These are phyloP conservation scores for Tetramorium simillimum DNA, from an alignment of 1,140 invertebrate genomes.

Conservation along the genomic window DNA sequence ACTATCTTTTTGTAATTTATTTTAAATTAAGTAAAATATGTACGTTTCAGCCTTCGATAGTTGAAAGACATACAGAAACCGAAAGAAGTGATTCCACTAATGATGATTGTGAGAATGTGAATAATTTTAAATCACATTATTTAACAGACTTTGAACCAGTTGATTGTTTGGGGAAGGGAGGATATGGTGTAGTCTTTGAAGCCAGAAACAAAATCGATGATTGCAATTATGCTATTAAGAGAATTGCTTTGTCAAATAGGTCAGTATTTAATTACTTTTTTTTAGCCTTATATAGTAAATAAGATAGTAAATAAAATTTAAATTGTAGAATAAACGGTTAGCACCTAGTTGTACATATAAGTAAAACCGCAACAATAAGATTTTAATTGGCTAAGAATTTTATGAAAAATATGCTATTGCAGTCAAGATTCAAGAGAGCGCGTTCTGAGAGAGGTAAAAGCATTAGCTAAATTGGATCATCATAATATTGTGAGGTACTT, in stretches of 20 bases:
- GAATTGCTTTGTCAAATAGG: conserved; percentile 95
- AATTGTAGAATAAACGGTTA: background rate
- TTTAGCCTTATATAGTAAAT: background rate
- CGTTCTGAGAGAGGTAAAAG: conserved; percentile 97
- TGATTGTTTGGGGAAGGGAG: conserved; percentile 95
- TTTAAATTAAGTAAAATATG: conserved; percentile 1
- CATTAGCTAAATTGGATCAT: conserved; percentile 97
- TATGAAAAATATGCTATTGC: conserved; percentile 68
- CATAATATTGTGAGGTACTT: conserved; percentile 98
- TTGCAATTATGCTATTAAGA: conserved; percentile 97
- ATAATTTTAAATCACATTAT: conserved; percentile 90
- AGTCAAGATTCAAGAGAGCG: conserved; percentile 92
- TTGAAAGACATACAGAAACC: conserved; percentile 83
- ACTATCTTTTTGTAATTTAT: conserved; percentile 16
- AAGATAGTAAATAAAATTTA: conserved; percentile 6
- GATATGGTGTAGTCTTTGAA: conserved; percentile 98
- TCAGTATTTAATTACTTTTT: conserved; percentile 80
- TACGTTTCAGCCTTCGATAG: conserved; percentile 75
- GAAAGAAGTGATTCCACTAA: conserved; percentile 69
- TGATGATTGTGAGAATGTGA: conserved; percentile 67
- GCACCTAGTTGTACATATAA: background rate
- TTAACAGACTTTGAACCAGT: conserved; percentile 94
- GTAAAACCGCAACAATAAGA: background rate
- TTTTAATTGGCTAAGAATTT: conserved; percentile 43
- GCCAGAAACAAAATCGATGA: conserved; percentile 98